Evolutionary conservation across 2,888 invertebrate genomes (phyloP).

Genomic region (Nomada ferruginata): DNA sequence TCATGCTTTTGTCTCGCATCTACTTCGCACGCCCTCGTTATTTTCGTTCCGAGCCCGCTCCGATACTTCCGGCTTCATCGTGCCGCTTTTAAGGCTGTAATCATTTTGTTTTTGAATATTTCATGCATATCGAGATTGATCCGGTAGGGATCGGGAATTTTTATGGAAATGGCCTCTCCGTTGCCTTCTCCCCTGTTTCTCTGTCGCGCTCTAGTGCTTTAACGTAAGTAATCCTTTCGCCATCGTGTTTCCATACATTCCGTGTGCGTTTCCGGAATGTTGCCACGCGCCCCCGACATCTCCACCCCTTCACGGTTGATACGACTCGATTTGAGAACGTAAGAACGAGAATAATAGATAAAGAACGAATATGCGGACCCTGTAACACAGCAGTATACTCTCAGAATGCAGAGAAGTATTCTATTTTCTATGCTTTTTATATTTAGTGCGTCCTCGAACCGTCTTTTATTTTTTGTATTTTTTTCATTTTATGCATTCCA

Average conservation of each 20-base stretch:
- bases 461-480: too few relatives aligned
- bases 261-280: constrained; percentile 55
- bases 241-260: constrained; percentile 58
- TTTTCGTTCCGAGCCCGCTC: constrained; percentile 37
- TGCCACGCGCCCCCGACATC: constrained; percentile 38
- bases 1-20: constrained; percentile 48
- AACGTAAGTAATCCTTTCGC: constrained; percentile 62
- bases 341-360: constrained; percentile 37
- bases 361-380: background rate
- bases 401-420: background rate
- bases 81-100: constrained; percentile 50
- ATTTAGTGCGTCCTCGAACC: too few relatives aligned
- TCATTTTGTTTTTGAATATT: constrained; percentile 63
- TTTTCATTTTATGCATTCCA: background rate
- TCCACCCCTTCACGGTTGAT: constrained; percentile 11
- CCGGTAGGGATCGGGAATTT: constrained; percentile 50
- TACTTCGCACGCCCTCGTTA: constrained; percentile 40
- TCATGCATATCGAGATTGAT: constrained; percentile 61
- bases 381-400: background rate
- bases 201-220: constrained; percentile 33
- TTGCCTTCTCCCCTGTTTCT: background rate
- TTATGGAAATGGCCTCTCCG: constrained; percentile 58
- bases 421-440: background rate
- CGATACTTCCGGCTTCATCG: constrained; percentile 49
- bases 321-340: constrained; percentile 29